A percentile compares a stretch with the other conserved stretches of the same genome.
phyloP scores from a whole-genome alignment of 92 coral and sea anemone species.

The Heliopora coerulea region DNA sequence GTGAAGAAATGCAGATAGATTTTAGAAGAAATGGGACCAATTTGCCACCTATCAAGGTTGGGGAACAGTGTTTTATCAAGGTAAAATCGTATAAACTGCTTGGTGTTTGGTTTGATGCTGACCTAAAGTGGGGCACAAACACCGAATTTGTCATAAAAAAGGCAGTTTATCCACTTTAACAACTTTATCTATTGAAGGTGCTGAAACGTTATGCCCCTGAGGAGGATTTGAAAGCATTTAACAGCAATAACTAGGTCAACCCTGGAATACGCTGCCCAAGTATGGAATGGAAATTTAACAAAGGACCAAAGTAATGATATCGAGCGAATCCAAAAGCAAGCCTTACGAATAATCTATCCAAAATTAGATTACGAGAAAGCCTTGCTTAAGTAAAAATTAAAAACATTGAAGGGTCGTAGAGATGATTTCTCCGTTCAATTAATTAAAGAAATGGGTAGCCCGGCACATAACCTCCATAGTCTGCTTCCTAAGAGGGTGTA shows the following conservation, averaged over 20 bases:
- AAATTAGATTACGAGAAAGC: conserved; percentile 5
- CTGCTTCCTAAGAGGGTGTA: background rate
- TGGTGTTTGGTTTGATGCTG: conserved; percentile 14
- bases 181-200: conserved; percentile 12
- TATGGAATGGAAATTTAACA: conserved; percentile 23
- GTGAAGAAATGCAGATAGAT: background rate
- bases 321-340: conserved; percentile 21
- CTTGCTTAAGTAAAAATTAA: background rate
- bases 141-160: conserved; percentile 14
- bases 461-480: conserved; percentile 10
- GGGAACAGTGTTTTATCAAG: background rate
- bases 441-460: background rate
- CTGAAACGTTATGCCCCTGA: background rate
- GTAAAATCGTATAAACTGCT: conserved; percentile 15
- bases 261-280: conserved; percentile 21
- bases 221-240: background rate
- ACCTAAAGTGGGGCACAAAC: conserved; percentile 16
- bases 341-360: conserved; percentile 12
- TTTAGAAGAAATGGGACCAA: too few species aligned
- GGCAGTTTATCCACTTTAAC: conserved; percentile 3
- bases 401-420: conserved; percentile 5
- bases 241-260: background rate
- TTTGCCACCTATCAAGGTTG: background rate
- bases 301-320: conserved; percentile 9
- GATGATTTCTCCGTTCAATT: background rate